phyloP scores from a whole-genome alignment of 2,797 vertebrate genomes.

The Poecilia gillii region DNA sequence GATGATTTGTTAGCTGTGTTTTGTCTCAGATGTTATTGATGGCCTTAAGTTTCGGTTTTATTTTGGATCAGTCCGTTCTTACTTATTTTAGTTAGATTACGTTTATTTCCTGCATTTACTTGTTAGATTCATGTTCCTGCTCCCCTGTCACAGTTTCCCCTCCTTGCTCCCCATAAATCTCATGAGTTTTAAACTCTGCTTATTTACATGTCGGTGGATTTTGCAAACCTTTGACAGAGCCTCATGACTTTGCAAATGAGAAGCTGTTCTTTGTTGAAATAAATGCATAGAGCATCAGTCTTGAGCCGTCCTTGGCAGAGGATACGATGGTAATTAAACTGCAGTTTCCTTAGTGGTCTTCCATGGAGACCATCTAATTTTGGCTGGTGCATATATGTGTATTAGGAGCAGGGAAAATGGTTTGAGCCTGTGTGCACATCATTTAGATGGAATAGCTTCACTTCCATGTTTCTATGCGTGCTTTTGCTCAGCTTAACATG shows the following conservation, averaged over 20 bases:
- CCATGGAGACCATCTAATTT: constrained; percentile 53
- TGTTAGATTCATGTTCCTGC: too few species aligned
- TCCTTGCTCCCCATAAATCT: not conserved
- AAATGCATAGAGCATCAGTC: constrained; percentile 49
- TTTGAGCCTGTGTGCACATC: not conserved
- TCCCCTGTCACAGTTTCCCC: too few species aligned
- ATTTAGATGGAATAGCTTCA: not conserved
- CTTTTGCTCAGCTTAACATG: not conserved
- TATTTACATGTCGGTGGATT: constrained; percentile 24
- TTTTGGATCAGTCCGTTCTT: too few species aligned
- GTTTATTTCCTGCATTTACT: too few species aligned
- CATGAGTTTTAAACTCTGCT: constrained; percentile 46
- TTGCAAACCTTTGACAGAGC: constrained; percentile 57
- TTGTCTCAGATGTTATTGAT: too few species aligned
- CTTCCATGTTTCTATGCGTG: constrained; percentile 22
- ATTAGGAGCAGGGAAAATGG: not conserved
- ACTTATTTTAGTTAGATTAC: too few species aligned
- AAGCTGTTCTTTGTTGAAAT: constrained; percentile 31
- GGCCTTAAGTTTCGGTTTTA: too few species aligned
- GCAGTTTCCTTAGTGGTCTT: constrained; percentile 56
- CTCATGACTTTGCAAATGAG: constrained; percentile 50
- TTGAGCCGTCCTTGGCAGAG: constrained; percentile 63
- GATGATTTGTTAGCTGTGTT: too few species aligned
- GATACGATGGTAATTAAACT: constrained; percentile 60
- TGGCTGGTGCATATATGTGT: constrained; percentile 20